Conservation (phyloP, 2,888 invertebrate genomes). For the Heliconius hortense region DNA sequence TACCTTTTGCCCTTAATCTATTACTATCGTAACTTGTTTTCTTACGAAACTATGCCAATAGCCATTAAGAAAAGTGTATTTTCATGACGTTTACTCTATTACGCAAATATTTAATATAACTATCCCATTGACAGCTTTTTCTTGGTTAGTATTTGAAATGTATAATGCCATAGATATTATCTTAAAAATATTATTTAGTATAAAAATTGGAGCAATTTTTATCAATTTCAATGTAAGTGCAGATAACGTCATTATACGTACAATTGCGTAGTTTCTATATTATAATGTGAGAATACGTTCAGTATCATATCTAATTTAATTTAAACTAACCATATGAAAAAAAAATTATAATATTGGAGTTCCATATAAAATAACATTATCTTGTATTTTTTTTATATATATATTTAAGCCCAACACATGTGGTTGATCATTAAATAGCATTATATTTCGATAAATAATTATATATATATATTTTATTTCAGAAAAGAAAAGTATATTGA, state of each 20-base stretch:
- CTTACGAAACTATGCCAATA: conserved; percentile 8
- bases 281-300: neutral
- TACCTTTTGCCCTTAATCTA: conserved; percentile 13
- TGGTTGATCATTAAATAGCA: neutral
- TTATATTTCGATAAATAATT: neutral
- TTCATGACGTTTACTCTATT: neutral
- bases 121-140: neutral
- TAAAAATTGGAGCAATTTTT: conserved; percentile 3
- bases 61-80: neutral
- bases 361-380: no score
- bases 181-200: neutral
- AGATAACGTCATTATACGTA: neutral
- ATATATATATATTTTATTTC: conserved; percentile 52
- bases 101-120: neutral
- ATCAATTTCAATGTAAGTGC: neutral
- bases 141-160: neutral
- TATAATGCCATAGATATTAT: neutral
- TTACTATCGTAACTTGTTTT: neutral
- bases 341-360: no score
- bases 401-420: no score
- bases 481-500: conserved; percentile 76
- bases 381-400: no score
- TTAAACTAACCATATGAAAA: no score
- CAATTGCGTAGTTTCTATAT: neutral
- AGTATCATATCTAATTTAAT: neutral